phyloP scores from a whole-genome alignment of 1,140 invertebrate genomes.

The Gerris buenoi region DNA sequence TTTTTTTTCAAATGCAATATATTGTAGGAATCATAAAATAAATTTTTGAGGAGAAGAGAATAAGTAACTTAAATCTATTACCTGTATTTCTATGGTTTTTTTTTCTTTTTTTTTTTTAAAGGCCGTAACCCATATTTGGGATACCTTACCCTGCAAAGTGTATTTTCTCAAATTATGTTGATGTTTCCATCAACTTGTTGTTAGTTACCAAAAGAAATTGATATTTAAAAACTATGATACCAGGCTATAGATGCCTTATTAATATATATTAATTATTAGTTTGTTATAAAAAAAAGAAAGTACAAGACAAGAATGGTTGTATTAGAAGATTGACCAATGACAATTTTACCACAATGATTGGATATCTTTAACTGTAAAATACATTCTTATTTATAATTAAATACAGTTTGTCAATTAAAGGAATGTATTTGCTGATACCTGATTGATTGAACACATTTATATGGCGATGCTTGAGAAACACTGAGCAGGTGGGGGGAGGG shows the following conservation, averaged over 20 bases:
- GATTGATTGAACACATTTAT: too few relatives aligned
- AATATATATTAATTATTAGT: conserved; percentile 10
- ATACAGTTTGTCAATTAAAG: too few relatives aligned
- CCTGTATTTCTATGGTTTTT: background rate
- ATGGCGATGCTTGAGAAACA: too few relatives aligned
- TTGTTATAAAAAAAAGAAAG: conserved; percentile 8
- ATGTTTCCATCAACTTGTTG: conserved; percentile 15
- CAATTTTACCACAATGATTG: too few relatives aligned
- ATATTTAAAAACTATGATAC: conserved; percentile 10
- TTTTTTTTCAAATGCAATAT: background rate
- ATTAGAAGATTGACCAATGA: background rate
- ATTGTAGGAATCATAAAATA: background rate
- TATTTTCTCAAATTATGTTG: conserved; percentile 13
- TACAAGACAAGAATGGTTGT: background rate
- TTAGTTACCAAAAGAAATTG: conserved; percentile 11
- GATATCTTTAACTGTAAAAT: too few relatives aligned
- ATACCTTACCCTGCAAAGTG: conserved; percentile 22
- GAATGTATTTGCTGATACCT: too few relatives aligned
- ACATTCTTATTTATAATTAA: too few relatives aligned
- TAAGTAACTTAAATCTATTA: background rate
- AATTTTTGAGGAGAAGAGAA: background rate
- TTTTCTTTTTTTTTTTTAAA: conserved; percentile 21
- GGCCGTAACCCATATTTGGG: conserved; percentile 19
- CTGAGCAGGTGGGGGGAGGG: too few relatives aligned
- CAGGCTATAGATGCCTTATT: conserved; percentile 6